A percentile compares a stretch with the other conserved stretches of the same genome.
Conservation (phyloP, 2,888 invertebrate genomes). For the Aricia artaxerxes region DNA sequence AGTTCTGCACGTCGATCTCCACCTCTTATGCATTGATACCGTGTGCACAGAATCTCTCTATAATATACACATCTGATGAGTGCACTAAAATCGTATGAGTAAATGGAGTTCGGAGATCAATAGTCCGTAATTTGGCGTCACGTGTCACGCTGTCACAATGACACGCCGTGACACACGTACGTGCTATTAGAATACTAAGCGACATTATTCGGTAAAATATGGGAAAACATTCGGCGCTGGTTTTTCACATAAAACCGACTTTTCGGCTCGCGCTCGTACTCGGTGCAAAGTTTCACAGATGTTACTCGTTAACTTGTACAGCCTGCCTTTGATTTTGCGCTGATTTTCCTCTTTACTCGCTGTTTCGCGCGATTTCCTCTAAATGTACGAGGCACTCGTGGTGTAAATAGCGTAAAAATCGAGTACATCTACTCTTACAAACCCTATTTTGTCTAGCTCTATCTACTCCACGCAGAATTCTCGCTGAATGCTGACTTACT, state of each 20-base stretch:
- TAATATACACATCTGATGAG: not conserved
- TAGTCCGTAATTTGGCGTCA: constrained; percentile 3
- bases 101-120: constrained; percentile 5
- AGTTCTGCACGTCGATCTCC: not conserved
- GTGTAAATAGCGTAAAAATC: not conserved
- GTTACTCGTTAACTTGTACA: constrained; percentile 20
- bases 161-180: constrained; percentile 7
- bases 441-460: not conserved
- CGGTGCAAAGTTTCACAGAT: constrained; percentile 13
- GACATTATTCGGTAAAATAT: constrained; percentile 10
- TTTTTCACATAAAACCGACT: constrained; percentile 3
- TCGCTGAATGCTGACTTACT: no score
- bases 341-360: not conserved
- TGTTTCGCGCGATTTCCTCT: constrained; percentile 12
- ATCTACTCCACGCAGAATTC: not conserved
- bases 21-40: not conserved
- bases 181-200: constrained; percentile 1
- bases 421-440: not conserved
- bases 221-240: not conserved
- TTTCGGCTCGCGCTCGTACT: not conserved
- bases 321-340: constrained; percentile 11
- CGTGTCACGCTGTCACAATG: constrained; percentile 7
- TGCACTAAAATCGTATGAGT: not conserved
- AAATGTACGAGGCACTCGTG: not conserved
- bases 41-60: not conserved